phyloP scores from a whole-genome alignment of 2,888 invertebrate genomes.

The Iselma pallidipennis region DNA sequence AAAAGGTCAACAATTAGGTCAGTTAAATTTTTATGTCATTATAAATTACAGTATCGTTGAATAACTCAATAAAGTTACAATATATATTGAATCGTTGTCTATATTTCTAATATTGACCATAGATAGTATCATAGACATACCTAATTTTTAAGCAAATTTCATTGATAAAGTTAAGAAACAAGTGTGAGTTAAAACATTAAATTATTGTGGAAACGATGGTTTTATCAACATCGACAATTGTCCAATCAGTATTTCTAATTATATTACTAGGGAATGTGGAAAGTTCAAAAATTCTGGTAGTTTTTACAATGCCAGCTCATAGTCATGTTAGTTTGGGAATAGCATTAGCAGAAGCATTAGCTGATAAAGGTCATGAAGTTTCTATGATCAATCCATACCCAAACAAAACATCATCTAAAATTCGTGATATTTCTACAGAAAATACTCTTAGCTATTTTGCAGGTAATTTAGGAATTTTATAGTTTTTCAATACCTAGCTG shows the following conservation, averaged over 20 bases:
- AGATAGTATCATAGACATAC: no score
- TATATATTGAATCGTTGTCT: no score
- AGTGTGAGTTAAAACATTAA: no score
- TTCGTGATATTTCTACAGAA: constrained; percentile 35
- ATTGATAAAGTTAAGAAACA: no score
- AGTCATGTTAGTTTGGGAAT: constrained; percentile 35
- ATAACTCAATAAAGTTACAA: no score
- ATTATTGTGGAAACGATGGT: background rate
- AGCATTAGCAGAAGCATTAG: constrained; percentile 43
- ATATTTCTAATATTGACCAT: no score
- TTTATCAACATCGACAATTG: background rate
- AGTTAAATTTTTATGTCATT: no score
- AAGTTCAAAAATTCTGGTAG: constrained; percentile 23
- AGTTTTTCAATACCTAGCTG: background rate
- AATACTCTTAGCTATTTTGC: constrained; percentile 9
- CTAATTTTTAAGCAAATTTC: background rate
- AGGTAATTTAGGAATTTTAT: constrained; percentile 21
- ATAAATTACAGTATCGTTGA: no score
- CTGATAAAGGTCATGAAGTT: constrained; percentile 55
- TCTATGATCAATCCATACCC: constrained; percentile 45
- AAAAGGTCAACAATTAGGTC: no score
- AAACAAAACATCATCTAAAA: constrained; percentile 43
- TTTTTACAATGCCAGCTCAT: constrained; percentile 16
- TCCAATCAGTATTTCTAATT: background rate
- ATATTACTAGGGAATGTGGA: constrained; percentile 1